phyloP scores from a whole-genome alignment of 2,888 invertebrate genomes.

The Balanococcus diminutus region DNA sequence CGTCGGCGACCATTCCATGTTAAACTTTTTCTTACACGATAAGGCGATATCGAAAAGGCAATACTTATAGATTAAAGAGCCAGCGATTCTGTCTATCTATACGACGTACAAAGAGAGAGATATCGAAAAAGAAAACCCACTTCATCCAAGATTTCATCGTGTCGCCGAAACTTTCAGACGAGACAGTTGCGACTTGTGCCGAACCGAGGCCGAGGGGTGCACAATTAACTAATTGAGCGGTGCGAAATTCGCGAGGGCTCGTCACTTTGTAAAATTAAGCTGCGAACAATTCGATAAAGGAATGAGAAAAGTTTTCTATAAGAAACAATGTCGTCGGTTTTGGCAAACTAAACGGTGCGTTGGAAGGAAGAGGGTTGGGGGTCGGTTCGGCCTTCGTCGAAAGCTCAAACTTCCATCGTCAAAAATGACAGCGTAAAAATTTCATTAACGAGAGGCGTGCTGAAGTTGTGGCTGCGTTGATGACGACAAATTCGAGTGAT shows the following conservation, averaged over 20 bases:
- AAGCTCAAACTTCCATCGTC: slow-evolving; percentile 27
- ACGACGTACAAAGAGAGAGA: no score
- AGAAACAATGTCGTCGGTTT: background rate
- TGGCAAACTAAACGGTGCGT: background rate
- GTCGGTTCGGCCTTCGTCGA: background rate
- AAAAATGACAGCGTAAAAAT: slow-evolving; percentile 40
- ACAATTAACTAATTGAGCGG: slow-evolving; percentile 24
- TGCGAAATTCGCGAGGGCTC: slow-evolving; percentile 19
- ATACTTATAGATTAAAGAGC: no score
- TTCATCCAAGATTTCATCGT: background rate
- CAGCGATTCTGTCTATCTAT: no score
- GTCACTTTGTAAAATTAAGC: slow-evolving; percentile 35
- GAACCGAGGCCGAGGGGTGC: background rate
- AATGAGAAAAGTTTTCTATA: slow-evolving; percentile 22
- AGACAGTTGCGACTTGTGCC: background rate
- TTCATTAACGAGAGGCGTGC: background rate
- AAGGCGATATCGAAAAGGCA: no score
- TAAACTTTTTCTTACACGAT: no score
- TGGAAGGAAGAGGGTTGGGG: background rate
- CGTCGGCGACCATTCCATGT: no score
- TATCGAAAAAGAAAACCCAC: background rate
- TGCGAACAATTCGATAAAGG: background rate
- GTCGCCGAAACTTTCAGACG: background rate
- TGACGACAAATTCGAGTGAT: no score
- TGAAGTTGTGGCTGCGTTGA: no score